Percentiles rank a stretch among this genome's conserved stretches.
These are phyloP conservation scores for Eulacestoma nigropectus DNA, from an alignment of 2,113 vertebrate species.

Conservation along the genomic window DNA sequence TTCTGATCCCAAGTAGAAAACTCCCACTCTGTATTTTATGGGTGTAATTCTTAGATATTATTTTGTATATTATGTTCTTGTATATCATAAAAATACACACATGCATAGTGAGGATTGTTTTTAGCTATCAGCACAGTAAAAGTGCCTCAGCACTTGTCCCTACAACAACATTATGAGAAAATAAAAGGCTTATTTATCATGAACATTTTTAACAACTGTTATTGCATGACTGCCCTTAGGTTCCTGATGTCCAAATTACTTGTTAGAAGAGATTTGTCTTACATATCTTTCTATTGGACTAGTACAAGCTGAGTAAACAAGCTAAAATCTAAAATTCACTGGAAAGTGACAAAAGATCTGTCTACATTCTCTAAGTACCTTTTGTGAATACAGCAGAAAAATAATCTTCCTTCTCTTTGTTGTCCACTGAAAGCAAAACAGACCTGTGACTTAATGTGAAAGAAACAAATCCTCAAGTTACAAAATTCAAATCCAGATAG, in stretches of 20 bases:
- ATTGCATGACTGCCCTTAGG: not conserved
- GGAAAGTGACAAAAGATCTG: not conserved
- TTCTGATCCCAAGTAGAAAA: not conserved
- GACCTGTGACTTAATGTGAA: not conserved
- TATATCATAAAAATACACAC: not conserved
- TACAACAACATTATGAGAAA: not conserved
- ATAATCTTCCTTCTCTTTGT: not conserved
- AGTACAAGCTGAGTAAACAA: not conserved
- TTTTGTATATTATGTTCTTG: not conserved
- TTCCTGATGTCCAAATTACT: not conserved
- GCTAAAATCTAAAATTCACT: not conserved
- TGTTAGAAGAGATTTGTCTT: not conserved
- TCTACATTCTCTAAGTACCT: not conserved
- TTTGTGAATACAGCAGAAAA: not conserved
- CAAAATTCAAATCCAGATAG: not conserved
- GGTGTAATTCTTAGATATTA: not conserved
- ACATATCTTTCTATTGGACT: not conserved
- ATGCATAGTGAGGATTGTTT: not conserved
- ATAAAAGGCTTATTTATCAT: not conserved
- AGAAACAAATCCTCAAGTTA: not conserved
- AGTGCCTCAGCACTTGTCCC: not conserved
- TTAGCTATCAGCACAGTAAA: not conserved
- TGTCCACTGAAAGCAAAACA: not conserved
- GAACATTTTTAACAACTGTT: not conserved
- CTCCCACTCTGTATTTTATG: not conserved